Evolutionary conservation across 1,140 invertebrate genomes (phyloP).

Genomic region (Pentalonia nigronervosa): DNA sequence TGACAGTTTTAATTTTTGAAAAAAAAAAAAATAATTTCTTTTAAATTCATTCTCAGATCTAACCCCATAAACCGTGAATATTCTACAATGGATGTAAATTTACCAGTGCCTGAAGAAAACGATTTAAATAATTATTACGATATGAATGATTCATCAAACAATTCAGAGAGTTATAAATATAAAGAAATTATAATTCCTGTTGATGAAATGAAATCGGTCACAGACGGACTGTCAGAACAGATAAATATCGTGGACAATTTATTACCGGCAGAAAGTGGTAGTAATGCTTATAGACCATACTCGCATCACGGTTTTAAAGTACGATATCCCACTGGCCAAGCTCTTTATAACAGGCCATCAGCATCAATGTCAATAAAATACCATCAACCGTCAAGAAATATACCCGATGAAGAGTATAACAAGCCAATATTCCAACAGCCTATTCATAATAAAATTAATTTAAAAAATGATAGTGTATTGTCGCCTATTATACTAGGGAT

Average conservation of each 20-base stretch:
- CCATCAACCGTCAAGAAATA: too few relatives aligned
- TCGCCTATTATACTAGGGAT: neutral
- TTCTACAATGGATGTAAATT: too few relatives aligned
- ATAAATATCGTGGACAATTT: neutral
- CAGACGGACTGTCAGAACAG: neutral
- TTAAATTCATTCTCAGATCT: too few relatives aligned
- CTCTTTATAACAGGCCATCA: neutral
- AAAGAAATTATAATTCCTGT: neutral
- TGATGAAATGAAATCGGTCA: neutral
- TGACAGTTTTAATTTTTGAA: too few relatives aligned
- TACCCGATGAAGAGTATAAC: too few relatives aligned
- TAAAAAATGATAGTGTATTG: neutral
- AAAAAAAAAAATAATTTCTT: too few relatives aligned
- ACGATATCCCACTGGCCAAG: neutral
- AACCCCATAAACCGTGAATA: too few relatives aligned
- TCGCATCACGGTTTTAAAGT: neutral
- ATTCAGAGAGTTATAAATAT: neutral
- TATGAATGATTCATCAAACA: neutral
- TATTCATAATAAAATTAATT: neutral
- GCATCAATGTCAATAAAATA: neutral
- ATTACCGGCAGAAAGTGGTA: neutral
- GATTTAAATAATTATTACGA: neutral
- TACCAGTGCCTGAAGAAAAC: neutral
- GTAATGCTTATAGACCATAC: neutral
- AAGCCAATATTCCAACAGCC: too few relatives aligned